Conservation (phyloP, 2,888 invertebrate species). For the Drosophila peninsularis region DNA sequence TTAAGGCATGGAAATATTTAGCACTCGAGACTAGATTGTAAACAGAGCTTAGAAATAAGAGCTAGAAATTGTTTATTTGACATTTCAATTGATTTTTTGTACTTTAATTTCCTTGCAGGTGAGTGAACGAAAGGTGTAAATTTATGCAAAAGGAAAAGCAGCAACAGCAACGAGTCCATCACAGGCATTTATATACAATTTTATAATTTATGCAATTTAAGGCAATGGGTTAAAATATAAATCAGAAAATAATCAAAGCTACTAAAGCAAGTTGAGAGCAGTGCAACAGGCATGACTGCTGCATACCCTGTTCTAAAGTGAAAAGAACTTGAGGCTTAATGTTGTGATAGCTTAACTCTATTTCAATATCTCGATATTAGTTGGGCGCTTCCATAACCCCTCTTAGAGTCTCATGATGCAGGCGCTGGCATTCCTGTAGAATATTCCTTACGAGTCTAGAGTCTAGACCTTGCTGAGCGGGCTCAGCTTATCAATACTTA, state of each 20-base stretch:
- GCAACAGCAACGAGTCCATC: not conserved
- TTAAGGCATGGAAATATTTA: not conserved
- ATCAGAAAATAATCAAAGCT: not conserved
- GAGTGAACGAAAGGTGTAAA: not conserved
- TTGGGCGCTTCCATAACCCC: too few species aligned
- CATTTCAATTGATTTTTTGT: slow-evolving; percentile 2
- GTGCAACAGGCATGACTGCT: not conserved
- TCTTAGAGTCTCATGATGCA: too few species aligned
- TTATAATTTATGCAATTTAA: slow-evolving; percentile 3
- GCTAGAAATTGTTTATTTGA: not conserved
- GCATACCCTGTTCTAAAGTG: not conserved
- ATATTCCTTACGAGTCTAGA: too few species aligned
- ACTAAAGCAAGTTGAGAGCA: not conserved
- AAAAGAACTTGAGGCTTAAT: too few species aligned
- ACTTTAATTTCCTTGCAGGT: slow-evolving; percentile 30
- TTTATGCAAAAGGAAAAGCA: not conserved
- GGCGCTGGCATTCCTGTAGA: too few species aligned
- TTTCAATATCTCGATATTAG: not conserved
- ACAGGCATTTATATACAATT: slow-evolving; percentile 28
- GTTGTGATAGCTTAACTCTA: not conserved
- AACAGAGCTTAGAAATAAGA: not conserved
- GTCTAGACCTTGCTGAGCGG: too few species aligned
- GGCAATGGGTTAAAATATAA: not conserved
- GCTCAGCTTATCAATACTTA: too few species aligned
- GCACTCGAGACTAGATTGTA: not conserved